A percentile compares a stretch with the other conserved stretches of the same genome.
Conservation (phyloP, 2,113 vertebrate genomes). For the Mesoclemmys tuberculata region DNA sequence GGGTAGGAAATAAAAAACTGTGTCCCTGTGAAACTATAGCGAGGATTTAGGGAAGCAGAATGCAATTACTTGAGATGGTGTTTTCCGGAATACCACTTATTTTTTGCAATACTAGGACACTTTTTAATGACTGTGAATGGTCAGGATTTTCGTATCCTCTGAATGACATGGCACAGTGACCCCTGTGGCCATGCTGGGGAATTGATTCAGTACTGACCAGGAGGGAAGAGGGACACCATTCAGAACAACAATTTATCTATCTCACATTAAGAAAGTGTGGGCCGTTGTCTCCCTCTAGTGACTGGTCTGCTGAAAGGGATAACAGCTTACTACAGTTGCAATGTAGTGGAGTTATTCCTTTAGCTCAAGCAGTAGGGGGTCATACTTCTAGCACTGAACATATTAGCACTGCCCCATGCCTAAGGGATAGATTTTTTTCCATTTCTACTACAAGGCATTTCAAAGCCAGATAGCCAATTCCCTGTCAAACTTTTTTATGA, state of each 20-base stretch:
- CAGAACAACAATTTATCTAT: background rate
- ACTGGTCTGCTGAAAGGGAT: background rate
- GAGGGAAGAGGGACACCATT: background rate
- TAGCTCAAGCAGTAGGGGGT: background rate
- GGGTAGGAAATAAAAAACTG: background rate
- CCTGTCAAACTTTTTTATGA: background rate
- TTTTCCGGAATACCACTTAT: background rate
- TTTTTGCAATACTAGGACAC: background rate
- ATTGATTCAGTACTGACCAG: background rate
- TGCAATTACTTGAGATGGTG: background rate
- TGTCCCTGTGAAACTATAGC: background rate
- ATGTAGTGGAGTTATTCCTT: background rate
- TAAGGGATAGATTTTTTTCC: background rate
- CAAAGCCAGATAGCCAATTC: background rate
- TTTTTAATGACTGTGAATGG: background rate
- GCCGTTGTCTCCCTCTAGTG: background rate
- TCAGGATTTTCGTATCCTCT: background rate
- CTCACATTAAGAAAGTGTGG: background rate
- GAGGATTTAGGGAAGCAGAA: background rate
- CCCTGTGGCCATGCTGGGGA: background rate
- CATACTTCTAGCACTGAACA: background rate
- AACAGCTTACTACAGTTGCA: background rate
- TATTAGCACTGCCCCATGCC: too few species aligned
- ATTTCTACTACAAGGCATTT: background rate
- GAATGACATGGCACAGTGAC: background rate